Conservation (phyloP, 2,113 vertebrate genomes). For the Alexandromys fortis region DNA sequence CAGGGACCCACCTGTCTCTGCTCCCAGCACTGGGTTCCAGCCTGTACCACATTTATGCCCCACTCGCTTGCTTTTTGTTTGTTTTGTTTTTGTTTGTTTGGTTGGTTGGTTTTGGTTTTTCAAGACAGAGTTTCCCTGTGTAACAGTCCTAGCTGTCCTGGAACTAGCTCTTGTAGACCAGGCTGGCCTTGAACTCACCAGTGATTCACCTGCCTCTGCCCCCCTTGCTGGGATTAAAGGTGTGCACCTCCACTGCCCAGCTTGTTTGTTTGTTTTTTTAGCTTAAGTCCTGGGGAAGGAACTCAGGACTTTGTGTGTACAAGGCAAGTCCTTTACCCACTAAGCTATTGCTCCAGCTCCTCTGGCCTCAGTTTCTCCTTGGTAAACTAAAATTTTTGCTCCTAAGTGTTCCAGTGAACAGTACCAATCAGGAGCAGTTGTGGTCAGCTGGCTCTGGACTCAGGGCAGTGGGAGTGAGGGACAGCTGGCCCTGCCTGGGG, state of each 20-base stretch:
- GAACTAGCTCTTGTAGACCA: too few species aligned
- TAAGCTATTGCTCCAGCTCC: neutral
- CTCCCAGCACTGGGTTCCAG: neutral
- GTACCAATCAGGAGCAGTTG: neutral
- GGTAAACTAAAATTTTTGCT: conserved; percentile 35
- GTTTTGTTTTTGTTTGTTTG: neutral
- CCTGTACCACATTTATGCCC: neutral
- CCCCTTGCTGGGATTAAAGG: too few species aligned
- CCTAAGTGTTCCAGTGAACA: conserved; percentile 14
- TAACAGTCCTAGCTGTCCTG: too few species aligned
- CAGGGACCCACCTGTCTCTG: neutral
- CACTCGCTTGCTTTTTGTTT: neutral
- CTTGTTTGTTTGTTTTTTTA: neutral
- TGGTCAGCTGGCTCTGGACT: neutral
- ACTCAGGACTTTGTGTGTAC: neutral
- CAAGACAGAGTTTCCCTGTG: too few species aligned
- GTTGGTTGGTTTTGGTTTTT: too few species aligned
- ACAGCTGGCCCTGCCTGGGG: neutral
- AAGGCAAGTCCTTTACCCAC: neutral
- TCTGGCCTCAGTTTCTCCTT: conserved; percentile 10
- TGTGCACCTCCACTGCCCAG: too few species aligned
- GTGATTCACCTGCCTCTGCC: too few species aligned
- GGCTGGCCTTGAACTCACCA: too few species aligned
- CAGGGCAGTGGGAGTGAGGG: neutral
- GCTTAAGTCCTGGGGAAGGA: neutral